phyloP scores from a whole-genome alignment of 2,888 invertebrate species.

The Pseudeuparius sepicola region DNA sequence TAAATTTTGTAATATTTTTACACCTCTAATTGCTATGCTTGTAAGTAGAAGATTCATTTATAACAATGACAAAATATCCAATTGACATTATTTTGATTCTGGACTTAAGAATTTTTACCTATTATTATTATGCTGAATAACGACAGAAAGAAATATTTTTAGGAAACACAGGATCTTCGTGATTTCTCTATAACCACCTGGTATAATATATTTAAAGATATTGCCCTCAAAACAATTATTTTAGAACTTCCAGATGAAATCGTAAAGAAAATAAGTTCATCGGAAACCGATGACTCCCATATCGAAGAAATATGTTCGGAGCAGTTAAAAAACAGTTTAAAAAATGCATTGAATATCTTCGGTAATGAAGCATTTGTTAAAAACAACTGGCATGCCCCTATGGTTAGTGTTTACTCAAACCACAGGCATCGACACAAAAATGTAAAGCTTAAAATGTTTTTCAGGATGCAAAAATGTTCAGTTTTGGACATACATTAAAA shows the following conservation, averaged over 20 bases:
- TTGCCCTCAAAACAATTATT: conserved; percentile 30
- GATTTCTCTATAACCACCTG: conserved; percentile 34
- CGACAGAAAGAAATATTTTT: conserved; percentile 1
- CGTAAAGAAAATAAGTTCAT: too few species aligned
- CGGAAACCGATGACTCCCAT: too few species aligned
- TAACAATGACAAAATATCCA: too few species aligned
- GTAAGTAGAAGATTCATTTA: too few species aligned
- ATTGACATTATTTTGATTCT: too few species aligned
- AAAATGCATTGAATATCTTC: conserved; percentile 30
- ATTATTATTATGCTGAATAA: conserved; percentile 1
- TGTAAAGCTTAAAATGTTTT: too few species aligned
- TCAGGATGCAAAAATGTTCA: conserved; percentile 36
- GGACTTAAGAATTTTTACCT: neutral
- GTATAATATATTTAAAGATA: conserved; percentile 31
- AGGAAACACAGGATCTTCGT: conserved; percentile 33
- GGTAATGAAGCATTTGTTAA: conserved; percentile 33
- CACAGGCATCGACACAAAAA: too few species aligned
- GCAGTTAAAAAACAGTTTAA: conserved; percentile 26
- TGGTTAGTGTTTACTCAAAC: too few species aligned
- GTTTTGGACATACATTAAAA: conserved; percentile 33
- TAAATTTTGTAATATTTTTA: too few species aligned
- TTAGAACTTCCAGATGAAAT: conserved; percentile 30
- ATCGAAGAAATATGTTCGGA: too few species aligned
- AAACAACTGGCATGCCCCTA: conserved; percentile 38
- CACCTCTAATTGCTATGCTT: too few species aligned